Conservation (phyloP, 2,113 vertebrate species). For the Pristiophorus japonicus region DNA sequence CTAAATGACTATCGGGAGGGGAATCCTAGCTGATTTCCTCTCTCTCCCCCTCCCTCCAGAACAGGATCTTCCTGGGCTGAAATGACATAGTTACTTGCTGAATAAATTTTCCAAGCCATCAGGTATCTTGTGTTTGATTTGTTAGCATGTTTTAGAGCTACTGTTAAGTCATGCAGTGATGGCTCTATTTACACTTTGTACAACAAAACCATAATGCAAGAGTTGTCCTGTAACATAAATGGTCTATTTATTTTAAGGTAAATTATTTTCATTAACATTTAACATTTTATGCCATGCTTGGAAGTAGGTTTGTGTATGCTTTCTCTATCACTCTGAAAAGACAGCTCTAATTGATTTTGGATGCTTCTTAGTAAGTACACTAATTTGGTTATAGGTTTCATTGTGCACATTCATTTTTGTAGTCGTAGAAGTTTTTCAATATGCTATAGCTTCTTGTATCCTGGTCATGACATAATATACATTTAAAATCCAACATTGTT, state of each 20-base stretch:
- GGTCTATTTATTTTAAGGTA: neutral
- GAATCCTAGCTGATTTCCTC: neutral
- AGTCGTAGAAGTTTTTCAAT: neutral
- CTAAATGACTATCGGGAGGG: neutral
- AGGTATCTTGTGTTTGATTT: neutral
- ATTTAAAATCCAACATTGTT: neutral
- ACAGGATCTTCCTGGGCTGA: neutral
- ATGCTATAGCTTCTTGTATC: neutral
- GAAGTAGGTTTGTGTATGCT: neutral
- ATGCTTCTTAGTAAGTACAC: neutral
- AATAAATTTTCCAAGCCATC: neutral
- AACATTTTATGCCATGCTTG: neutral
- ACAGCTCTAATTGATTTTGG: neutral
- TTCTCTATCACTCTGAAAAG: neutral
- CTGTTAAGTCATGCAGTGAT: neutral
- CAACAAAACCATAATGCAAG: neutral
- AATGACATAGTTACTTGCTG: neutral
- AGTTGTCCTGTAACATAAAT: too few species aligned
- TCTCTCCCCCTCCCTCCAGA: neutral
- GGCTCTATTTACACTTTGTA: neutral
- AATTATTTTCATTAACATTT: neutral
- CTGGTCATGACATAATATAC: neutral
- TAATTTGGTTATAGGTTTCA: neutral
- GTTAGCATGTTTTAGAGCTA: neutral
- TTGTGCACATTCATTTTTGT: neutral